Evolutionary conservation across 1,140 invertebrate species (phyloP).

Genomic region (Musca domestica): DNA sequence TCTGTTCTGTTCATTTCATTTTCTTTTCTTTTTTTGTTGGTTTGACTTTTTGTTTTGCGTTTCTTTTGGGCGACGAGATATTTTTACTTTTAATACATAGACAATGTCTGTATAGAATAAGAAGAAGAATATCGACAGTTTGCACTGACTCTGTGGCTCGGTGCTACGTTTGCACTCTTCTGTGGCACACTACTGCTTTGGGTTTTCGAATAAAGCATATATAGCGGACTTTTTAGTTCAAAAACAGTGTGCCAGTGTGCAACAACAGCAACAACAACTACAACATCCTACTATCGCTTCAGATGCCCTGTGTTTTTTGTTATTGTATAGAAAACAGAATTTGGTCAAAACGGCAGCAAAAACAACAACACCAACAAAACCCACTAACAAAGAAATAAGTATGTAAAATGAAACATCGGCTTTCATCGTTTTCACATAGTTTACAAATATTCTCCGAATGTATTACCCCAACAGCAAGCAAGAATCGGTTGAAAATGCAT

Average conservation of each 20-base stretch:
- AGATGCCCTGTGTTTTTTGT: too few relatives aligned
- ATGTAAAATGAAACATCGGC: constrained; percentile 8
- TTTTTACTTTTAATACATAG: too few relatives aligned
- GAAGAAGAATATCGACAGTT: too few relatives aligned
- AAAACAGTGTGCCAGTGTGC: constrained; percentile 12
- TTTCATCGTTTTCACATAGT: constrained; percentile 16
- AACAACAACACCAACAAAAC: neutral
- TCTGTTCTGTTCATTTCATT: neutral
- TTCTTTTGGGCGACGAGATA: too few relatives aligned
- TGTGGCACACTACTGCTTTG: constrained; percentile 21
- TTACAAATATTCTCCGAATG: neutral
- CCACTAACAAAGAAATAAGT: neutral
- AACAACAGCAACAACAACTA: neutral
- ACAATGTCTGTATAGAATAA: too few relatives aligned
- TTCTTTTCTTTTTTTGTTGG: neutral
- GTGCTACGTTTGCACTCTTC: constrained; percentile 22
- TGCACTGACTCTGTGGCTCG: constrained; percentile 4
- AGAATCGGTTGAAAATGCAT: neutral
- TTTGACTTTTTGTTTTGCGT: neutral
- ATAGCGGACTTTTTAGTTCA: constrained; percentile 15
- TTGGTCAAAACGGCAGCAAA: neutral
- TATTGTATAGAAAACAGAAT: too few relatives aligned
- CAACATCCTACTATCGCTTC: neutral
- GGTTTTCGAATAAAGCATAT: constrained; percentile 15
- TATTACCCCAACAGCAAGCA: neutral